Conservation (phyloP, 2,888 invertebrate genomes). For the Apeira syringaria region DNA sequence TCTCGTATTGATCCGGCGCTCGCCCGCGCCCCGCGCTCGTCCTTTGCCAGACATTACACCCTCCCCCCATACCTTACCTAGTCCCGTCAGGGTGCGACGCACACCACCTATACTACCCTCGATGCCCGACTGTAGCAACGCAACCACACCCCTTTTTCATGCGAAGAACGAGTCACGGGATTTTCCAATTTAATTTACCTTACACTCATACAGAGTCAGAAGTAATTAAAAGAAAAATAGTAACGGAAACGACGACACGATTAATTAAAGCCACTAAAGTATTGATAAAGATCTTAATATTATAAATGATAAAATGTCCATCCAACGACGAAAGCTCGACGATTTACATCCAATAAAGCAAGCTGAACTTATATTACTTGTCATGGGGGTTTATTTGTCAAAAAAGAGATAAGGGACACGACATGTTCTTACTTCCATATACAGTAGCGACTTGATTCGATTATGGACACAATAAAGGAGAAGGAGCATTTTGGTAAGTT, state of each 20-base stretch:
- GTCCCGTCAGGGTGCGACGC: slow-evolving; percentile 51
- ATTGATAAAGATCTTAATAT: slow-evolving; percentile 24
- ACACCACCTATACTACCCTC: slow-evolving; percentile 45
- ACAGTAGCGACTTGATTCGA: slow-evolving; percentile 73
- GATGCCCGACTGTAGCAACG: slow-evolving; percentile 48
- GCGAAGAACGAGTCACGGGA: slow-evolving; percentile 74
- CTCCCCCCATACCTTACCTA: slow-evolving; percentile 36
- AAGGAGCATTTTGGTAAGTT: slow-evolving; percentile 78
- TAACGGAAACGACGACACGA: no score
- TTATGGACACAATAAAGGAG: slow-evolving; percentile 79
- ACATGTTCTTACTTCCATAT: slow-evolving; percentile 70
- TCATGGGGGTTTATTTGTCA: slow-evolving; percentile 57
- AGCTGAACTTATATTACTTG: slow-evolving; percentile 40
- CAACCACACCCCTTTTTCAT: slow-evolving; percentile 80
- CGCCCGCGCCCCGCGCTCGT: slow-evolving; percentile 44
- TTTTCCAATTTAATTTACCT: slow-evolving; percentile 79
- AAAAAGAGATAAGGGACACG: slow-evolving; percentile 62
- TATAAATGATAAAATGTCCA: slow-evolving; percentile 28
- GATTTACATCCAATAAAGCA: slow-evolving; percentile 40
- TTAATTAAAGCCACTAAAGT: background rate
- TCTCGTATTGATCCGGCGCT: slow-evolving; percentile 69
- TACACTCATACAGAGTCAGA: slow-evolving; percentile 34
- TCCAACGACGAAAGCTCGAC: slow-evolving; percentile 24
- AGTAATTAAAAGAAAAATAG: no score
- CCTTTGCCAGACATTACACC: slow-evolving; percentile 67